phyloP scores from a whole-genome alignment of 2,797 vertebrate genomes.

The Balearica regulorum region DNA sequence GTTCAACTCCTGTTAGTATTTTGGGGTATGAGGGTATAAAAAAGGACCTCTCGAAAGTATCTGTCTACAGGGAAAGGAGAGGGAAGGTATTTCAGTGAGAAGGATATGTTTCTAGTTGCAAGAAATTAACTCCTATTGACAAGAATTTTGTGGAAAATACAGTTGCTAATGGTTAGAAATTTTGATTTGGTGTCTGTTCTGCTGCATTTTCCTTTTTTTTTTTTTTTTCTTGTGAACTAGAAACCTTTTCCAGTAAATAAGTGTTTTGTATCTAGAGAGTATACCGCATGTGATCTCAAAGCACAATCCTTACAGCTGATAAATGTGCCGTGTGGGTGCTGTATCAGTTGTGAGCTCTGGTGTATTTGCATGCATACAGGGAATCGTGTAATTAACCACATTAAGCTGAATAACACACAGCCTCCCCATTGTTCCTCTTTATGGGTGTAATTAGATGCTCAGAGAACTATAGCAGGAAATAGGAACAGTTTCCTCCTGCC shows the following conservation, averaged over 20 bases:
- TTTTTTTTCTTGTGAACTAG: not conserved
- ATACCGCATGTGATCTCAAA: not conserved
- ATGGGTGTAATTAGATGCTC: constrained; percentile 25
- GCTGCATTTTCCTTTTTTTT: not conserved
- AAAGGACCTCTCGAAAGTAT: not conserved
- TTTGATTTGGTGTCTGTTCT: not conserved
- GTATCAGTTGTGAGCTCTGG: not conserved
- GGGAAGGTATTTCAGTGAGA: not conserved
- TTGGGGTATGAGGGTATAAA: not conserved
- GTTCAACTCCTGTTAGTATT: not conserved
- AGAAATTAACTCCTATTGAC: not conserved
- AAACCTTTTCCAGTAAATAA: not conserved
- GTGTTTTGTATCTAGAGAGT: not conserved
- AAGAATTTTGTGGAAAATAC: not conserved
- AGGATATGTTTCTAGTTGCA: not conserved
- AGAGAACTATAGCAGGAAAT: constrained; percentile 24
- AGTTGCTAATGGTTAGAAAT: not conserved
- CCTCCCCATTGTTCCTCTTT: constrained; percentile 27
- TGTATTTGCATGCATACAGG: not conserved
- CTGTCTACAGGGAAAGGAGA: not conserved
- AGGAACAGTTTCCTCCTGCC: constrained; percentile 36
- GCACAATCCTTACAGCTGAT: not conserved
- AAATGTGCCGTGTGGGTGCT: not conserved
- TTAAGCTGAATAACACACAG: not conserved
- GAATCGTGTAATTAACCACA: constrained; percentile 15